These are phyloP conservation scores for Listronotus bonariensis DNA, from an alignment of 1,140 invertebrate genomes.

Conservation along the genomic window DNA sequence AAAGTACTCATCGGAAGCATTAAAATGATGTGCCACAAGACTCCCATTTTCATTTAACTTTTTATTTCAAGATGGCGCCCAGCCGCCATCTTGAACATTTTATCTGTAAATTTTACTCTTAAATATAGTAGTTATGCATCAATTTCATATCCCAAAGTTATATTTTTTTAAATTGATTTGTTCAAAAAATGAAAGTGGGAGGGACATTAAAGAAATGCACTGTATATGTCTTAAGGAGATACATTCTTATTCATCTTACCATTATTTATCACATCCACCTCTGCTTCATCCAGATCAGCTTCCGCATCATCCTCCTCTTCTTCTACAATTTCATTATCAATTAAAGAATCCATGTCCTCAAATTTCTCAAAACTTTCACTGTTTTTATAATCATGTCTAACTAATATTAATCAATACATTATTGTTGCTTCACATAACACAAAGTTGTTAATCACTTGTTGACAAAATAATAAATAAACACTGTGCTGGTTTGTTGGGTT, in stretches of 20 bases:
- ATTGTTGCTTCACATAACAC: neutral
- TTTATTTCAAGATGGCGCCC: too few species aligned
- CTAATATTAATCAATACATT: neutral
- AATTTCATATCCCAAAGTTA: too few species aligned
- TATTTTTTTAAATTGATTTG: too few species aligned
- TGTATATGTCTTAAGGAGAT: too few species aligned
- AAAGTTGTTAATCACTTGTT: conserved; percentile 1
- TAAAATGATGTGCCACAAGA: too few species aligned
- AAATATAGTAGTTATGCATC: too few species aligned
- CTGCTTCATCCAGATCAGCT: neutral
- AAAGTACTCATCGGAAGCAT: too few species aligned
- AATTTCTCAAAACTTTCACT: neutral
- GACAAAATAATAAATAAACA: conserved; percentile 21
- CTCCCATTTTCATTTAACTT: too few species aligned
- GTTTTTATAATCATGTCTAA: conserved; percentile 25
- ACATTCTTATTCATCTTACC: neutral
- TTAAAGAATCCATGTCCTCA: conserved; percentile 20
- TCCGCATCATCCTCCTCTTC: conserved; percentile 22
- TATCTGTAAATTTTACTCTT: too few species aligned
- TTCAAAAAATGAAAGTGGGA: too few species aligned
- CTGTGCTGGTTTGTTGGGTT: conserved; percentile 20
- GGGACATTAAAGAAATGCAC: too few species aligned
- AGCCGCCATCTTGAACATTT: too few species aligned
- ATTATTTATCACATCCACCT: conserved; percentile 10
- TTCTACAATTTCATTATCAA: conserved; percentile 25